Evolutionary conservation across 1,140 invertebrate species (phyloP).

Genomic region (Drosophila sechellia): DNA sequence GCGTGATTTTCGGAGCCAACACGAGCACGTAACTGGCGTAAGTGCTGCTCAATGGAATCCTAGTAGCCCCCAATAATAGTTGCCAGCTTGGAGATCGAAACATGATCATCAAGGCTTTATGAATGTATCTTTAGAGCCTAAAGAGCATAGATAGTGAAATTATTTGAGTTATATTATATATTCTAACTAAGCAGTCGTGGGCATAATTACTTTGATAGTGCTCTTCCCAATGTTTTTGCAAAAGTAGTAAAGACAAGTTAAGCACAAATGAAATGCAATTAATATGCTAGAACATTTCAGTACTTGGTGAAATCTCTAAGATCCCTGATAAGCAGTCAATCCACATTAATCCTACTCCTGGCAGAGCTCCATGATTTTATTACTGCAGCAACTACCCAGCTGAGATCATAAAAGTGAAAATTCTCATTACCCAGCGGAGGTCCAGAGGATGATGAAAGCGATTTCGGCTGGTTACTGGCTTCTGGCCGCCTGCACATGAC

Average conservation of each 20-base stretch:
- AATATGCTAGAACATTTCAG: background rate
- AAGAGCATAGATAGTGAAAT: too few species aligned
- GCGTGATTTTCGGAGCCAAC: constrained; percentile 69
- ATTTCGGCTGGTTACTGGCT: constrained; percentile 19
- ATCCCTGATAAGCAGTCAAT: constrained; percentile 12
- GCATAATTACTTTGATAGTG: too few species aligned
- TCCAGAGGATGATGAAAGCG: background rate
- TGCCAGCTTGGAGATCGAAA: background rate
- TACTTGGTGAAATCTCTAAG: constrained; percentile 7
- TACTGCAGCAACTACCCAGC: constrained; percentile 22
- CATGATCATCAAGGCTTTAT: background rate
- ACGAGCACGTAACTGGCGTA: constrained; percentile 51
- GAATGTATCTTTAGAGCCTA: background rate
- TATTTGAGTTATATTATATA: too few species aligned
- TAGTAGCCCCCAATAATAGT: background rate
- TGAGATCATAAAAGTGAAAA: constrained; percentile 67
- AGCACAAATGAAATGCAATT: background rate
- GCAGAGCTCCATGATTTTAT: constrained; percentile 16
- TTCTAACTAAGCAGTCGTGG: too few species aligned
- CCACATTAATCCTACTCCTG: constrained; percentile 21
- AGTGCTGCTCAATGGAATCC: constrained; percentile 6
- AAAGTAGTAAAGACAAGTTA: too few species aligned
- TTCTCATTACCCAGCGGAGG: constrained; percentile 29
- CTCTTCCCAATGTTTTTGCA: too few species aligned
- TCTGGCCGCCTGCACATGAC: constrained; percentile 37